Conservation (phyloP, 2,113 vertebrate species). For the Antechinus flavipes region DNA sequence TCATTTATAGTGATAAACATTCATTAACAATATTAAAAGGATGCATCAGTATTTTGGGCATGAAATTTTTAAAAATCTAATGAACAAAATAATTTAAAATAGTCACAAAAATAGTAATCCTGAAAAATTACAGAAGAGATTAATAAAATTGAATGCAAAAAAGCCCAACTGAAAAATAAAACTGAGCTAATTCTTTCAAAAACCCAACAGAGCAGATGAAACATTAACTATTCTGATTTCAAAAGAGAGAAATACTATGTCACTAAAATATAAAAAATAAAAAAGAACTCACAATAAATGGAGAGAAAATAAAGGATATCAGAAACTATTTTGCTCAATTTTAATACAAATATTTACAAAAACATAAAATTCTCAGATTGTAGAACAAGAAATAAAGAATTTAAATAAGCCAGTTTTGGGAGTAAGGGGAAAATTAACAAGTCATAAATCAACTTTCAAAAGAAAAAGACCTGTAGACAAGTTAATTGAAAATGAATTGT, state of each 20-base stretch:
- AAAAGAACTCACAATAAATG: background rate
- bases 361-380: background rate
- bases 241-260: background rate
- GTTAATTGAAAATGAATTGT: background rate
- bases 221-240: background rate
- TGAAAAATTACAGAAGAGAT: background rate
- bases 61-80: background rate
- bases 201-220: background rate
- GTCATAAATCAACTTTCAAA: background rate
- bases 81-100: background rate
- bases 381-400: background rate
- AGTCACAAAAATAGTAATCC: background rate
- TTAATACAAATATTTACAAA: background rate
- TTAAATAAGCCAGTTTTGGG: background rate
- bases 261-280: background rate
- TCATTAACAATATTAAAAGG: background rate
- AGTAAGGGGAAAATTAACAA: background rate
- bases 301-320: background rate
- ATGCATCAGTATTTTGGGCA: background rate
- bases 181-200: background rate
- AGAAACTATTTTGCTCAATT: background rate
- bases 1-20: background rate
- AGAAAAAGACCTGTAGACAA: background rate
- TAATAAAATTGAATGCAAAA: background rate
- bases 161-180: background rate